Evolutionary conservation across 2,797 vertebrate genomes (phyloP).

Genomic region (Phataginus tetradactyla): DNA sequence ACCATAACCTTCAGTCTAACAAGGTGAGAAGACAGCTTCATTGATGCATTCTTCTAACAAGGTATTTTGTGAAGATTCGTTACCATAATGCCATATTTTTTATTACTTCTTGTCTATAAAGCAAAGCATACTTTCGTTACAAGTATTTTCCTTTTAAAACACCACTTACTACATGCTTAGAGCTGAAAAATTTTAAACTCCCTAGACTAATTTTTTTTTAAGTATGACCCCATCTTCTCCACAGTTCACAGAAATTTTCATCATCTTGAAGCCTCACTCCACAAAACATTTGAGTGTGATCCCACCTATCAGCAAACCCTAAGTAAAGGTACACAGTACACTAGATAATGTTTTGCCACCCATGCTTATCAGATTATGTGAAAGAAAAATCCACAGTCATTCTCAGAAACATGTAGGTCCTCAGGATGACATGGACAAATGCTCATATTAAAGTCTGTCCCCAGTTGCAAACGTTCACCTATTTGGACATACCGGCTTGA

Average conservation of each 20-base stretch:
- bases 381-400: neutral
- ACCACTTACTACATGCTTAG: neutral
- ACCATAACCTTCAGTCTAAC: neutral
- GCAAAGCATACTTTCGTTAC: neutral
- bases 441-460: neutral
- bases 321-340: neutral
- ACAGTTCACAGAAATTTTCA: neutral
- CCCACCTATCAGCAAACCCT: neutral
- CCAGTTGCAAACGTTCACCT: neutral
- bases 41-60: neutral
- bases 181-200: neutral
- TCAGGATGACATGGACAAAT: neutral
- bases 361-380: neutral
- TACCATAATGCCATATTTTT: neutral
- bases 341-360: neutral
- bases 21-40: neutral
- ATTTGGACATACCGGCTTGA: fast-evolving
- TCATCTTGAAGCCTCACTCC: neutral
- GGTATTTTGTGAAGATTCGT: neutral
- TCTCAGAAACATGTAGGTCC: neutral
- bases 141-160: neutral
- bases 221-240: neutral
- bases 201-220: neutral
- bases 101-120: neutral
- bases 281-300: neutral